Conservation (phyloP, 2,113 vertebrate genomes). For the Struthidea cinerea region DNA sequence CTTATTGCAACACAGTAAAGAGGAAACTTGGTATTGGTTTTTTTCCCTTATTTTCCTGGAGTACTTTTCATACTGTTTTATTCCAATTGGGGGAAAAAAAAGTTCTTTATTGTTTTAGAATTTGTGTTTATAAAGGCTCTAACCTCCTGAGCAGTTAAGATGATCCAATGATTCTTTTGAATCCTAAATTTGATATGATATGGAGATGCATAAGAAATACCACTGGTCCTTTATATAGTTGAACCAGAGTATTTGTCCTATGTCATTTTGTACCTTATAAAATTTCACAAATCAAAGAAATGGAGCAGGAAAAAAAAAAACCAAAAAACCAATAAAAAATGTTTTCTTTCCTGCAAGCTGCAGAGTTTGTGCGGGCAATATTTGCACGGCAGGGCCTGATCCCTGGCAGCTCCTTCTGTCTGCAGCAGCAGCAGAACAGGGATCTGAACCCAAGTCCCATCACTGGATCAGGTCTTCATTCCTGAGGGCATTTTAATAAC, state of each 20-base stretch:
- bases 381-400: accelerated
- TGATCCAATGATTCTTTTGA: neutral
- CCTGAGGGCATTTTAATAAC: neutral
- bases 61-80: neutral
- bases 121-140: neutral
- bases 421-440: neutral
- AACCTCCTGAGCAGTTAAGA: neutral
- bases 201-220: neutral
- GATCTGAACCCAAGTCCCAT: neutral
- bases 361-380: accelerated
- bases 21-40: neutral
- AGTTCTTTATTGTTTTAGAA: neutral
- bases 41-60: neutral
- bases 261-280: accelerated
- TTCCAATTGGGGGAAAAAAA: neutral
- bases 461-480: neutral
- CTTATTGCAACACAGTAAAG: neutral
- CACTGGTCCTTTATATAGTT: neutral
- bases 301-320: neutral
- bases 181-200: neutral
- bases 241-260: neutral
- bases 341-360: neutral
- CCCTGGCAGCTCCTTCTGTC: neutral
- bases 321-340: neutral
- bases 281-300: neutral